phyloP scores from a whole-genome alignment of 2,113 vertebrate species.

The Cisticola juncidis region DNA sequence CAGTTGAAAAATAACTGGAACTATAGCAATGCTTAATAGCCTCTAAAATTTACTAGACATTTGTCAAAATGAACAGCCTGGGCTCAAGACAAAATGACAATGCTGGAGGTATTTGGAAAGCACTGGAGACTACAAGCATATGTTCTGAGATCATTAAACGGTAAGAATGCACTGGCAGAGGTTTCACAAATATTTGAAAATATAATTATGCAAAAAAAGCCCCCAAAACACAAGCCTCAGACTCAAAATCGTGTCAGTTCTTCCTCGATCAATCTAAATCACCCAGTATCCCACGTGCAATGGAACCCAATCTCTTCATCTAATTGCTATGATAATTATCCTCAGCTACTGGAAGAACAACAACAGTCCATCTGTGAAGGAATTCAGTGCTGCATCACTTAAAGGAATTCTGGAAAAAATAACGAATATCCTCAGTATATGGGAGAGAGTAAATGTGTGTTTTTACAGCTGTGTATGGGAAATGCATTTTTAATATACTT shows the following conservation, averaged over 20 bases:
- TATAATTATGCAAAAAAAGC: not conserved
- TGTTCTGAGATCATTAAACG: not conserved
- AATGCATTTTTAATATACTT: not conserved
- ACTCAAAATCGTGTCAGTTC: not conserved
- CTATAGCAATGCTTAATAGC: not conserved
- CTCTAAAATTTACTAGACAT: not conserved
- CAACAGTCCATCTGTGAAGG: slow-evolving; percentile 10
- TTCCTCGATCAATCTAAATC: not conserved
- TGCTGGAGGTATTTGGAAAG: not conserved
- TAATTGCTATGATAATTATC: slow-evolving; percentile 24
- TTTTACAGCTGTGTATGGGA: too few relatives aligned
- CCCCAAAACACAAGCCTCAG: not conserved
- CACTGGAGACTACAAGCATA: not conserved
- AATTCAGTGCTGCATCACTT: not conserved
- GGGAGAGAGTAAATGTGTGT: not conserved
- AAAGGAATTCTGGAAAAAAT: not conserved
- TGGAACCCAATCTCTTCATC: not conserved
- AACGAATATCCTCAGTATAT: not conserved
- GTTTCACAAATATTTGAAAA: not conserved
- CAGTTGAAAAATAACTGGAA: not conserved
- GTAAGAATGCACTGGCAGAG: not conserved
- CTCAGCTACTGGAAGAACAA: not conserved
- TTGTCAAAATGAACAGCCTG: slow-evolving; percentile 5
- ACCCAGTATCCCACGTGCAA: not conserved
- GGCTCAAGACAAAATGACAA: not conserved